Conservation (phyloP, 2,888 invertebrate genomes). For the Podabrus alpinus region DNA sequence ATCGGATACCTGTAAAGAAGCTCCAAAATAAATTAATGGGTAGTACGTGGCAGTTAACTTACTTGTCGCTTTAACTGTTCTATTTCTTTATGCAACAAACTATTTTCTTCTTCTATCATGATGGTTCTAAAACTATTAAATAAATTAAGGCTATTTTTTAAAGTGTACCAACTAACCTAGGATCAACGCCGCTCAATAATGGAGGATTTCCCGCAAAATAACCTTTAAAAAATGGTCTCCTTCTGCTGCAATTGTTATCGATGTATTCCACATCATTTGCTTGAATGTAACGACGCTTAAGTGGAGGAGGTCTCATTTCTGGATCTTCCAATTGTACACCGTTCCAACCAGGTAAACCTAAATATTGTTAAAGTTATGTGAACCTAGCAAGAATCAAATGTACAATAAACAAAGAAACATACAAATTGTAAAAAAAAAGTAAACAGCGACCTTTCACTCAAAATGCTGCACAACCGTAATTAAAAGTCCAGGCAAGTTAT, state of each 20-base stretch:
- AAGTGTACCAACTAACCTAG: conserved; percentile 39
- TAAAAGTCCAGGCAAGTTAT: no score
- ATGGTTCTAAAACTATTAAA: conserved; percentile 49
- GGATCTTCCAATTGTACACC: conserved; percentile 46
- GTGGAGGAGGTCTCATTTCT: conserved; percentile 48
- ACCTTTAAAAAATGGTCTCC: conserved; percentile 46
- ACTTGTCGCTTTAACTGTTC: conserved; percentile 73
- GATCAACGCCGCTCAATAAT: conserved; percentile 48
- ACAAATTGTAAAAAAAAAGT: no score
- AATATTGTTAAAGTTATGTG: no score
- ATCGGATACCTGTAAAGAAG: conserved; percentile 61
- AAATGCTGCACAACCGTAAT: no score
- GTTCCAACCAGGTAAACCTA: conserved; percentile 37
- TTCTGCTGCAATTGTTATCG: conserved; percentile 30
- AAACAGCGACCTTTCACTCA: no score
- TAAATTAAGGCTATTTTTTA: conserved; percentile 6
- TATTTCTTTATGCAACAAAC: conserved; percentile 67
- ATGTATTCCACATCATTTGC: conserved; percentile 34
- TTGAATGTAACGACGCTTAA: conserved; percentile 50
- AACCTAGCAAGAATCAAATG: no score
- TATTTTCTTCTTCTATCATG: conserved; percentile 70
- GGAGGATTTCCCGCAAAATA: conserved; percentile 53
- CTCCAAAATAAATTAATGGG: not conserved
- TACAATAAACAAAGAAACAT: no score
- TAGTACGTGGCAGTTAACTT: not conserved